phyloP scores from a whole-genome alignment of 92 coral and sea anemone species.

The Porites lobata region DNA sequence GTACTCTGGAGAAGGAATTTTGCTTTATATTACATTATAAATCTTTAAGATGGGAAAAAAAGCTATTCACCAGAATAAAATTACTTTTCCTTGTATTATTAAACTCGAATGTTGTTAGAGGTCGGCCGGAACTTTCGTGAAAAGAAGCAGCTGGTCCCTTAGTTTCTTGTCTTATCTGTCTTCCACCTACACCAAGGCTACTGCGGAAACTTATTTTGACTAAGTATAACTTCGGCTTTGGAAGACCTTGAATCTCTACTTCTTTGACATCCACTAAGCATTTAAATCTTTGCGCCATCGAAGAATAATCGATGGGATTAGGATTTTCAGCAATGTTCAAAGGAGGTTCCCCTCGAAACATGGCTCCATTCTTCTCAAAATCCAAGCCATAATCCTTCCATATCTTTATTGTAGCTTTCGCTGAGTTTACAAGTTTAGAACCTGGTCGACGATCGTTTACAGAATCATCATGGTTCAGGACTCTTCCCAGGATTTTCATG shows the following conservation, averaged over 20 bases:
- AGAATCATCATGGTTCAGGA: slow-evolving; percentile 72
- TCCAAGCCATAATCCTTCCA: slow-evolving; percentile 35
- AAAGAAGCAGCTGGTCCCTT: no score
- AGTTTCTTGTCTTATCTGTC: no score
- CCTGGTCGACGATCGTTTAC: slow-evolving; percentile 69
- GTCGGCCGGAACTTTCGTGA: no score
- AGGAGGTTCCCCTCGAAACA: slow-evolving; percentile 78
- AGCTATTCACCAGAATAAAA: no score
- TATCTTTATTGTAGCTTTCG: slow-evolving; percentile 38
- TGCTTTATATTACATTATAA: no score
- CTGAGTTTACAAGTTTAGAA: slow-evolving; percentile 56
- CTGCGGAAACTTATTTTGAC: slow-evolving; percentile 2
- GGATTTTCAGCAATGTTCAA: neutral
- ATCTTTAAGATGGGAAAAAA: no score
- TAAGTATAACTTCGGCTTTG: slow-evolving; percentile 34
- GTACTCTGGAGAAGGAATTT: no score
- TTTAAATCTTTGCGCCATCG: neutral
- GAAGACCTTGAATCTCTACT: slow-evolving; percentile 55
- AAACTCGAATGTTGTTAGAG: no score
- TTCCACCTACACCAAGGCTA: no score
- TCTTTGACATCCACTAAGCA: slow-evolving; percentile 24
- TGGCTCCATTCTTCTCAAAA: slow-evolving; percentile 59
- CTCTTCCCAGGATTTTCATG: slow-evolving; percentile 45
- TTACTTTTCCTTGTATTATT: no score
- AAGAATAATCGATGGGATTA: slow-evolving; percentile 28